Evolutionary conservation across 2,113 vertebrate genomes (phyloP).

Genomic region (Falcunculus frontatus): DNA sequence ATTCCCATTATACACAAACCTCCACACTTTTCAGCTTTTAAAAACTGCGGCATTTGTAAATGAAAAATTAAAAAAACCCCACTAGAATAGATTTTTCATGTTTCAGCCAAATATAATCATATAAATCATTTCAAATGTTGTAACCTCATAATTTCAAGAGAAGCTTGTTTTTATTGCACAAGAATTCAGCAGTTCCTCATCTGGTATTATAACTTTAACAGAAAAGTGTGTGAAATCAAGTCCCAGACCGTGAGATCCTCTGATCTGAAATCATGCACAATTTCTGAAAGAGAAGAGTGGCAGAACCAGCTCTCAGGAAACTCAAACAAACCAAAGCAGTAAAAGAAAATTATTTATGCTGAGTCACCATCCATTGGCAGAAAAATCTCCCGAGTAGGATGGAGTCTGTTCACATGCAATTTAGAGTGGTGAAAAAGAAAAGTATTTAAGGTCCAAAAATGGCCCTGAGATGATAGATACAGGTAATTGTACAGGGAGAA

Average conservation of each 20-base stretch:
- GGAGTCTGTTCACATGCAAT: accelerated
- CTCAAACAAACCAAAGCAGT: not conserved
- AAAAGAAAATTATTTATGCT: not conserved
- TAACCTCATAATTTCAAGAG: not conserved
- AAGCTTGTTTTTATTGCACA: not conserved
- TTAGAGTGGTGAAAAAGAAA: not conserved
- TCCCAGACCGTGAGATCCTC: not conserved
- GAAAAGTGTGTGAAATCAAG: not conserved
- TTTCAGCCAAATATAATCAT: not conserved
- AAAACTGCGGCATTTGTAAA: not conserved
- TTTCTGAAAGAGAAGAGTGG: not conserved
- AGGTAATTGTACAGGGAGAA: not conserved
- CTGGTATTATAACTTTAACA: not conserved
- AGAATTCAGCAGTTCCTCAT: not conserved
- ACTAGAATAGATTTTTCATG: not conserved
- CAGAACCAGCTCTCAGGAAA: not conserved
- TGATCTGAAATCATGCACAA: not conserved
- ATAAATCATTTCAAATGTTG: not conserved
- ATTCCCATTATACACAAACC: not conserved
- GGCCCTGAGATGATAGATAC: not conserved
- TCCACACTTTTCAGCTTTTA: not conserved
- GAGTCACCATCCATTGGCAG: not conserved
- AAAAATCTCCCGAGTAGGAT: not conserved
- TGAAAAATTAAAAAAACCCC: not conserved
- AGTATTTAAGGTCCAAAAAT: not conserved